A percentile compares a stretch with the other conserved stretches of the same genome.
Conservation (phyloP, 2,888 invertebrate species). For the Apotomis turbidana region DNA sequence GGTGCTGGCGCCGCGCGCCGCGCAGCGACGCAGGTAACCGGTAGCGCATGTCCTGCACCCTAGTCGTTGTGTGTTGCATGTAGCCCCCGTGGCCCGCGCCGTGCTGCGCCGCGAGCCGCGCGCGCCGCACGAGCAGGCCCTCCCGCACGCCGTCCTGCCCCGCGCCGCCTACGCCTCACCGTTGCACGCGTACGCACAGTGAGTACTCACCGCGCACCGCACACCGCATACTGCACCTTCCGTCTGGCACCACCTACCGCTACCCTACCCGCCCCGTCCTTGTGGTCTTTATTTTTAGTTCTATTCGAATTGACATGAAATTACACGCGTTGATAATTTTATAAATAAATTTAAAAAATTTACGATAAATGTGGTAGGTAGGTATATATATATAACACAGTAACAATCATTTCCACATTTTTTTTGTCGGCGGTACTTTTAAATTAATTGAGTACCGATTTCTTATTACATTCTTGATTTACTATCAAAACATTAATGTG, state of each 20-base stretch:
- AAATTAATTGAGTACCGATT: no score
- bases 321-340: no score
- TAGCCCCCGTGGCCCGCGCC: constrained; percentile 87
- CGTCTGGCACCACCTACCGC: not conserved
- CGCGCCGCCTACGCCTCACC: constrained; percentile 90
- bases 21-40: constrained; percentile 89
- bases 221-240: constrained; percentile 33
- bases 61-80: constrained; percentile 68
- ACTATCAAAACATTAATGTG: no score
- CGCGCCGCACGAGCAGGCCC: constrained; percentile 85
- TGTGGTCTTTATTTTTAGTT: no score
- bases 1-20: constrained; percentile 89
- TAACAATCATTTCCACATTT: no score
- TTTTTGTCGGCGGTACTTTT: no score
- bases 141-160: constrained; percentile 89
- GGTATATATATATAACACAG: no score
- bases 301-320: no score
- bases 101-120: constrained; percentile 88
- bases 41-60: constrained; percentile 38
- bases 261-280: no score
- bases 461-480: no score
- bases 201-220: constrained; percentile 82
- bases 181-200: constrained; percentile 96
- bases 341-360: no score
- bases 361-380: no score